Base-by-base conservation (phyloP, 2,113 vertebrate genomes). In the Sisor rabdophorus region DNA sequence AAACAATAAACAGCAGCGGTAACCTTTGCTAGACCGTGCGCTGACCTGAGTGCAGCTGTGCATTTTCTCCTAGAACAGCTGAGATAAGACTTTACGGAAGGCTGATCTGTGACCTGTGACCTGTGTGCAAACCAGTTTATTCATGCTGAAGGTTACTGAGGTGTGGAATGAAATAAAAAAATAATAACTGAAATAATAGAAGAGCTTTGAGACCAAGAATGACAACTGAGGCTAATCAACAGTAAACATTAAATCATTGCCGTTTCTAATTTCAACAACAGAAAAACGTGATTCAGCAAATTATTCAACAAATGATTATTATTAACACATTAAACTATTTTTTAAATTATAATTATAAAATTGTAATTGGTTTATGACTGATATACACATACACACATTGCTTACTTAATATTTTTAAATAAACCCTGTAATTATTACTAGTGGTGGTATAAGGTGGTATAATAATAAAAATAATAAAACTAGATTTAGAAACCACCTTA, bases 1-100 rank as follows among this genome's bases (percentile, higher is more conserved):
- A 61, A 77, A 87, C 83, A 83, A 87, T 81, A 84, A 80, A 70
- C 69, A 58, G 50, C 28, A 6, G 22, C 17, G 1, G 69, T 52
- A 56, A 73, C 32, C 70, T 72, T 55, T 58, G 53, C 59, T 30
- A 26, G 50, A 32, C 63, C 56, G 65, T 12, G 69, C 48, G 53
- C 70, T 73, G 77, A 73, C 60, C 32, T 19, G 32, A 64, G 60
- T 65, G 22, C 59, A 56, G 59, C 61, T 32, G 44, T 52, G 64
- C 44, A 20, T 55, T 75, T 68, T 48, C 53, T 28, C 20, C 65
- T 36, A 52, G 19, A 54, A 59, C 17, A 32, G 75, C 47, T 71
- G 28, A 77, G 64, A 71, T 52, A 71, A 53, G 67, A 22, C 10
- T 70, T 59, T 28, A 70, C n/a, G 64, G 60, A 70, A 67, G 36